A percentile compares a stretch with the other conserved stretches of the same genome.
phyloP scores from a whole-genome alignment of 2,888 invertebrate genomes.

The Phrixothrix hirtus region DNA sequence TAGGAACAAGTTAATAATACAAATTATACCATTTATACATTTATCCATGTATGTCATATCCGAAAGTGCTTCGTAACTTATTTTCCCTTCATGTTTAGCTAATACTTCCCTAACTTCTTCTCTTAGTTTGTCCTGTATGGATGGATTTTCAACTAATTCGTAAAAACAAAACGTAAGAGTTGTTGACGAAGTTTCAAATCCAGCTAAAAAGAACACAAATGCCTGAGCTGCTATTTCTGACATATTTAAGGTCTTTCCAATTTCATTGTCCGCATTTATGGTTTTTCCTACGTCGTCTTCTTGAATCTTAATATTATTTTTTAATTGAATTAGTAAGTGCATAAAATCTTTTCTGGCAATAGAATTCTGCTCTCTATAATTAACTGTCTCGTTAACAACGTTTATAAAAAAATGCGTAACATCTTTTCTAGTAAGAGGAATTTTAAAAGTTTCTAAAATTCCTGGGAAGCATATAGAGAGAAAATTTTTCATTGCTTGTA shows the following conservation, averaged over 20 bases:
- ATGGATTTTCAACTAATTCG: constrained; percentile 56
- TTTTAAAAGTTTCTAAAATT: background rate
- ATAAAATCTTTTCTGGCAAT: constrained; percentile 12
- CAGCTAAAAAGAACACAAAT: constrained; percentile 47
- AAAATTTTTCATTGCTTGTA: background rate
- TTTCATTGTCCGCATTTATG: constrained; percentile 16
- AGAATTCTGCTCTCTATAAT: constrained; percentile 6
- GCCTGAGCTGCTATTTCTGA: constrained; percentile 35
- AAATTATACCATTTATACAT: constrained; percentile 45
- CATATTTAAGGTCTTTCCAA: constrained; percentile 28
- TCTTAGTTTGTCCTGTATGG: constrained; percentile 54
- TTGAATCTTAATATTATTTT: constrained; percentile 9
- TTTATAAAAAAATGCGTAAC: constrained; percentile 1
- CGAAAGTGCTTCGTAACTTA: constrained; percentile 56
- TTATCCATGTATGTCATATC: constrained; percentile 59
- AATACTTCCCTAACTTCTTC: constrained; percentile 52
- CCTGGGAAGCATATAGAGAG: constrained; percentile 1
- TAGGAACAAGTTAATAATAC: too few relatives aligned
- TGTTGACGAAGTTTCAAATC: constrained; percentile 52
- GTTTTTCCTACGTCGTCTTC: constrained; percentile 9
- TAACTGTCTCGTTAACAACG: background rate
- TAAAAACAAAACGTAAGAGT: constrained; percentile 56
- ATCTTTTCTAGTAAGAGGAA: constrained; percentile 1
- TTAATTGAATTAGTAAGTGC: constrained; percentile 4
- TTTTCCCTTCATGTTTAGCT: constrained; percentile 37